Evolutionary conservation across 2,797 vertebrate species (phyloP), one percentile per base, ranked within the genome.

Genomic region (Parotocinclus haroldoi): DNA sequence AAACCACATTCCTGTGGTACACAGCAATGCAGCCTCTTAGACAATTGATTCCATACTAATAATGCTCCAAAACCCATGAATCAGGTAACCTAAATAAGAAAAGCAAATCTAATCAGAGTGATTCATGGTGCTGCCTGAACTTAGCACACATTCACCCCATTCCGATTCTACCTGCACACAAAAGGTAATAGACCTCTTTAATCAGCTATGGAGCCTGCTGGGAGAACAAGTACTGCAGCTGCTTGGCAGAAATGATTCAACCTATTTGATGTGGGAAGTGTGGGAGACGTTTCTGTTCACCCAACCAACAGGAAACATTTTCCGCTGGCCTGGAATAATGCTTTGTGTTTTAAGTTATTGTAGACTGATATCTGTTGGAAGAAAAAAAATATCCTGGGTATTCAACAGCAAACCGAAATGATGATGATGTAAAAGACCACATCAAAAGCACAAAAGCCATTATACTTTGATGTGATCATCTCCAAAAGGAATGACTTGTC

Each of bases 211-310:
- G 17, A 51, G 48, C 19, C 61, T 38, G n/a, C 48, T 19, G 61
- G 61, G 55, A 58, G 48, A 51, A 44, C 9, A n/a, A 36, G 6
- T 52, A 51, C 16, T 54, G 54, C 42, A 63, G 44, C n/a, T 13
- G 51, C 38, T 27, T 13, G 14, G 14, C 44, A 37, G 12, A 59
- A 52, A 39, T 8, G 44, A 56, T 27, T 66, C 49, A 46, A 38
- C 36, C 58, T 49, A 59, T 58, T 38, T 48, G 19, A 61, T 53
- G 52, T 46, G 39, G 45, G 16, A 19, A 55, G 53, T 57, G 27
- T 14, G 17, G 62, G 38, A 58, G 50, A 60, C 27, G 38, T 68
- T 46, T 70, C 44, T 59, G 54, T 69, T 62, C 64, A 57, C 64
- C 66, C 55, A 10, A 65, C 12, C 54, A 55, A 40, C 40, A 45